phyloP scores from a whole-genome alignment of 2,888 invertebrate species.

The Synanthedon andrenaeformis region DNA sequence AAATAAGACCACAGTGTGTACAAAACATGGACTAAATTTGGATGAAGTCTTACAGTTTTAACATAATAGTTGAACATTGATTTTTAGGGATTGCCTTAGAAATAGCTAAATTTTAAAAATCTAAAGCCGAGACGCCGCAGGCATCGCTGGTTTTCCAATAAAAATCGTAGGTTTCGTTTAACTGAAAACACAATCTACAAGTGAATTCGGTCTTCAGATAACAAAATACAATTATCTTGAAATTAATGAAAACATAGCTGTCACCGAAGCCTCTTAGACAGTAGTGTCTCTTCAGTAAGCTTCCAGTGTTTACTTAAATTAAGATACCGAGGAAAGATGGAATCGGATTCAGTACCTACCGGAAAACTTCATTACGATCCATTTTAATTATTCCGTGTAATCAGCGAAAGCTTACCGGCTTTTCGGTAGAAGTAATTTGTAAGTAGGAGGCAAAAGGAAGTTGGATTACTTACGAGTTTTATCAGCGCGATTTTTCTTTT shows the following conservation, averaged over 20 bases:
- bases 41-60: too few relatives aligned
- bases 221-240: slow-evolving; percentile 38
- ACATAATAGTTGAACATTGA: too few relatives aligned
- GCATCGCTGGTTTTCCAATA: background rate
- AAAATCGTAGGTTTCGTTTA: too few relatives aligned
- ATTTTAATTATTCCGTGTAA: slow-evolving; percentile 23
- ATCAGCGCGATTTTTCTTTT: background rate
- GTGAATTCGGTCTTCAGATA: background rate
- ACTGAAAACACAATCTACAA: too few relatives aligned
- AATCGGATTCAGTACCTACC: slow-evolving; percentile 25
- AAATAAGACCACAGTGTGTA: too few relatives aligned
- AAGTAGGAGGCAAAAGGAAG: background rate
- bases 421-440: slow-evolving; percentile 6
- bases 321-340: slow-evolving; percentile 32
- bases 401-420: slow-evolving; percentile 7
- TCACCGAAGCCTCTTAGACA: slow-evolving; percentile 33
- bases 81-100: too few relatives aligned
- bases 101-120: too few relatives aligned
- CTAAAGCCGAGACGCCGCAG: background rate
- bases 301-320: slow-evolving; percentile 58
- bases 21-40: too few relatives aligned
- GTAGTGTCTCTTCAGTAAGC: slow-evolving; percentile 50
- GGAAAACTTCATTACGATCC: slow-evolving; percentile 15
- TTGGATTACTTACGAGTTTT: background rate
- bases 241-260: slow-evolving; percentile 36